Evolutionary conservation across 2,888 invertebrate genomes (phyloP).

Genomic region (Scaptomyza polygonia): DNA sequence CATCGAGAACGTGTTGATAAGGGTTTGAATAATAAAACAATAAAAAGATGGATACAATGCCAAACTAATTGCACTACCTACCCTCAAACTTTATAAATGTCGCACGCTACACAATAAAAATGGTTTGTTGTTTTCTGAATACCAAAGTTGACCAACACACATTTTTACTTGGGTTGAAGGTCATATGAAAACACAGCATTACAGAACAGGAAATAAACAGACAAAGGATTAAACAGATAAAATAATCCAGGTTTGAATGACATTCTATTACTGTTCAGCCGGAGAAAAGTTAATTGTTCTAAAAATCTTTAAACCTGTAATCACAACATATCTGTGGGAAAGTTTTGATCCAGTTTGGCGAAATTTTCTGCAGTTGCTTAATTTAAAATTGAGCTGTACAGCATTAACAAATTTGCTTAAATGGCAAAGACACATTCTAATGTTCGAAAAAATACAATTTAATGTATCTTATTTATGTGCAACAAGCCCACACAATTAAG

Average conservation of each 20-base stretch:
- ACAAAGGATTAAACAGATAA: too few species aligned
- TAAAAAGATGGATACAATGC: conserved; percentile 24
- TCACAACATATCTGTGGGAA: too few species aligned
- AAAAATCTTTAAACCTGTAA: too few species aligned
- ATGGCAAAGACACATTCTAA: background rate
- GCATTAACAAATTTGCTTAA: background rate
- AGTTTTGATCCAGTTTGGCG: background rate
- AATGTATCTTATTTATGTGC: background rate
- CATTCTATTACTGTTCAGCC: too few species aligned
- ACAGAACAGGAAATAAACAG: background rate
- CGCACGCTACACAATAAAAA: conserved; percentile 30
- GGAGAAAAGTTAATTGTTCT: too few species aligned
- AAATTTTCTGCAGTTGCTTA: too few species aligned
- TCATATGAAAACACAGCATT: background rate
- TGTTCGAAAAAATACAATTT: background rate
- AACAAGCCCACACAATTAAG: conserved; percentile 2
- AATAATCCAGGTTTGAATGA: too few species aligned
- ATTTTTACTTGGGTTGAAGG: background rate
- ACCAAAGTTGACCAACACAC: background rate
- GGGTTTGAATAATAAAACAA: conserved; percentile 52
- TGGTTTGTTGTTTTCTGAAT: conserved; percentile 4
- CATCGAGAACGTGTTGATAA: conserved; percentile 17
- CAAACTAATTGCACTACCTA: conserved; percentile 24
- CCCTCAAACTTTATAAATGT: conserved; percentile 12
- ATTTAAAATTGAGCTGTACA: too few species aligned